A percentile compares a stretch with the other conserved stretches of the same genome.
phyloP scores from a whole-genome alignment of 2,113 vertebrate genomes.

The Setophaga kirtlandii region DNA sequence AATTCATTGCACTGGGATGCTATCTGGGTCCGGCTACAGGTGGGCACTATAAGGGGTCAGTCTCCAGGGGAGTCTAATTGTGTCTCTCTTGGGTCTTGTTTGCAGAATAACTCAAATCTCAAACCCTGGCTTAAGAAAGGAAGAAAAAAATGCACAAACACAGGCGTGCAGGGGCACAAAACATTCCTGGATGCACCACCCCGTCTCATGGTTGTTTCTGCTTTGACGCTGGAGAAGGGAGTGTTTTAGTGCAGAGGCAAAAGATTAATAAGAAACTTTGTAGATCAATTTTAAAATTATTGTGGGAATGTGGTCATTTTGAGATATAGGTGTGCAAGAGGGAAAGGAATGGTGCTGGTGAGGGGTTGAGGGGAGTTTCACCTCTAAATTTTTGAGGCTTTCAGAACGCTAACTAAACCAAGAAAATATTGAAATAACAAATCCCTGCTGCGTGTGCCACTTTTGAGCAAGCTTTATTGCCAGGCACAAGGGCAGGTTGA shows the following conservation, averaged over 20 bases:
- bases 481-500: rapidly evolving
- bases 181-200: not conserved
- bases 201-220: not conserved
- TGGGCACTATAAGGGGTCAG: constrained; percentile 81
- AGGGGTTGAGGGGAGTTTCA: rapidly evolving
- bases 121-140: constrained; percentile 54
- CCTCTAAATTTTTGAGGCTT: not conserved
- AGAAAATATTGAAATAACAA: not conserved
- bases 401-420: not conserved
- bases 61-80: constrained; percentile 84
- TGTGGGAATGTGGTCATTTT: not conserved
- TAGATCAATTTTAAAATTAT: not conserved
- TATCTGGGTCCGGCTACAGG: constrained; percentile 83
- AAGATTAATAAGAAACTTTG: not conserved
- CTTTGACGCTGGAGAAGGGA: not conserved
- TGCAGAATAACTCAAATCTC: constrained; percentile 79
- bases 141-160: constrained; percentile 51
- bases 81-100: constrained; percentile 80
- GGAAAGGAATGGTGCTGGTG: not conserved
- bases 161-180: not conserved
- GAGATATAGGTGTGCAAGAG: not conserved
- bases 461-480: not conserved
- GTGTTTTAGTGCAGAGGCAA: not conserved
- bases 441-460: not conserved
- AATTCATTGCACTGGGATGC: constrained; percentile 83